phyloP scores from a whole-genome alignment of 2,888 invertebrate species.

The Pocota personata region DNA sequence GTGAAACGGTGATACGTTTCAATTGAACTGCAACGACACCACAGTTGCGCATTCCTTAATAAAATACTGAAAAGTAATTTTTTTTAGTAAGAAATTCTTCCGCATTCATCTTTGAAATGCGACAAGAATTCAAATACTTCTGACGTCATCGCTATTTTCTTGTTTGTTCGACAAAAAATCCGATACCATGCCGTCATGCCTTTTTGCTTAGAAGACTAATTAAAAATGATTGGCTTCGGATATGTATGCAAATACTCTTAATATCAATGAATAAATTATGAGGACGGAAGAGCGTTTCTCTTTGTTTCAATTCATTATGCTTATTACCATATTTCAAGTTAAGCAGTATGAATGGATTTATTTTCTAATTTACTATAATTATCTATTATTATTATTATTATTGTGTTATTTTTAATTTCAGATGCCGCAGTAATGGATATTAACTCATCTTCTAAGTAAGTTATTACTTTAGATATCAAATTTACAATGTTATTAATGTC shows the following conservation, averaged over 20 bases:
- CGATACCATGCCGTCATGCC: no score
- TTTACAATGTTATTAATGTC: not conserved
- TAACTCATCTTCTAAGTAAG: not conserved
- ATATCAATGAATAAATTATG: not conserved
- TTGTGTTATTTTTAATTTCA: not conserved
- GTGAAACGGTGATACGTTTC: no score
- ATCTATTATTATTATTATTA: not conserved
- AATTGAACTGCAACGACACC: not conserved
- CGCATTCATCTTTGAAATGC: not conserved
- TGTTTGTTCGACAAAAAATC: not conserved
- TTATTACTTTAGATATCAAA: not conserved
- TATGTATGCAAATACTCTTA: conserved; percentile 5
- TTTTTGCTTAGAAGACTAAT: not conserved
- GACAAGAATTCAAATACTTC: not conserved
- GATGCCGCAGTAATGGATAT: not conserved
- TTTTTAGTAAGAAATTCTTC: not conserved
- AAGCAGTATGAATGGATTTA: not conserved
- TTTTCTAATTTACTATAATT: not conserved
- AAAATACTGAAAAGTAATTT: not conserved
- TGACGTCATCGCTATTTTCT: not conserved
- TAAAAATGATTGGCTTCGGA: not conserved
- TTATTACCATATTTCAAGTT: not conserved
- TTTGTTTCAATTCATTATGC: not conserved
- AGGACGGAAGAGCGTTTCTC: not conserved
- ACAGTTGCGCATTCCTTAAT: not conserved